Percentiles rank a stretch among this genome's conserved stretches.
phyloP scores from a whole-genome alignment of 2,113 vertebrate species.

The Pteronura brasiliensis region DNA sequence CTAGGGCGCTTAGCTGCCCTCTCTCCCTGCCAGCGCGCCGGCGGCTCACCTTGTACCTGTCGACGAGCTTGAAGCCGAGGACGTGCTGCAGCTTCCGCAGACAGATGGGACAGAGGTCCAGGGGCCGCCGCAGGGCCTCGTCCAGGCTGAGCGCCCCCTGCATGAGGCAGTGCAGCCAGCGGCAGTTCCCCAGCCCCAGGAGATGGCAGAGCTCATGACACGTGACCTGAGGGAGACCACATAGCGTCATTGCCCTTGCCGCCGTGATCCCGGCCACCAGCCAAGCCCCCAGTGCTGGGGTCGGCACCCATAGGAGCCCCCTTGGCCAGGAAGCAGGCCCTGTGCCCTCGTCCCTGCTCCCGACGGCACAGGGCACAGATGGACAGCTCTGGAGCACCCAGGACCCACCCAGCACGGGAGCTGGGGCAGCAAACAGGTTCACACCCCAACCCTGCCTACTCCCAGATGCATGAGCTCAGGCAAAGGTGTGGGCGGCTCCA shows the following conservation, averaged over 20 bases:
- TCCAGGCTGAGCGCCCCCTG: constrained; percentile 83
- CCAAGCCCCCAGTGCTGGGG: fast-evolving
- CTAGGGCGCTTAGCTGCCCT: neutral
- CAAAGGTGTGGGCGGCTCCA: neutral
- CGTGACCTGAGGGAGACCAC: constrained; percentile 68
- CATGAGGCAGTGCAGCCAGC: constrained; percentile 86
- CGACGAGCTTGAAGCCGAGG: constrained; percentile 82
- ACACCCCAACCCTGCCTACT: neutral
- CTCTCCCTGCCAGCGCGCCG: too few species aligned
- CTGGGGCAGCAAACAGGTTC: neutral
- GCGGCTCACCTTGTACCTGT: constrained; percentile 82
- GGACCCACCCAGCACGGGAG: neutral
- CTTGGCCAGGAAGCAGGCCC: neutral
- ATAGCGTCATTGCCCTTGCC: neutral
- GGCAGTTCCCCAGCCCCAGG: constrained; percentile 83
- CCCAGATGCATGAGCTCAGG: neutral
- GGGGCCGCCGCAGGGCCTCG: constrained; percentile 77
- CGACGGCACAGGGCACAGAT: neutral
- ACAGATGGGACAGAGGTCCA: constrained; percentile 85
- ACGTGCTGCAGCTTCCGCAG: constrained; percentile 83
- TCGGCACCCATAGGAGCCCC: neutral
- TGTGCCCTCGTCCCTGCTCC: neutral
- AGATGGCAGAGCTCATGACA: constrained; percentile 84
- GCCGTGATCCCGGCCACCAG: fast-evolving
- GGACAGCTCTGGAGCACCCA: neutral